phyloP scores from a whole-genome alignment of 1,140 invertebrate species.

The Saccostrea cuccullata region DNA sequence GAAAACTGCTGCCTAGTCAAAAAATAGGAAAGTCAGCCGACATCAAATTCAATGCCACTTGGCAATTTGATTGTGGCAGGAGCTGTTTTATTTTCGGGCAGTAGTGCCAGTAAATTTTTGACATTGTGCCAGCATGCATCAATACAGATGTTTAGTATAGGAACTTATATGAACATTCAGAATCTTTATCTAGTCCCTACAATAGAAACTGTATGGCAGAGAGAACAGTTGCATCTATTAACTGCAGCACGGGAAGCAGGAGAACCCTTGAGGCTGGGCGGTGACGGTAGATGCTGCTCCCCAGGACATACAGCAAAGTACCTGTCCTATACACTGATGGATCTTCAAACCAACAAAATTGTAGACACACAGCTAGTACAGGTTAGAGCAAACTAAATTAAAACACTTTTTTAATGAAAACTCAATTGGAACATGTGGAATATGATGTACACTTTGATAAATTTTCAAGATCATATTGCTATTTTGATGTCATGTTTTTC shows the following conservation, averaged over 20 bases:
- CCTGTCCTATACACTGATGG: slow-evolving; percentile 23
- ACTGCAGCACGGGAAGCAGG: neutral
- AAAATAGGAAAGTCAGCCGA: slow-evolving; percentile 39
- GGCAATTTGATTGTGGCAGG: slow-evolving; percentile 41
- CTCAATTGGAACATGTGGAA: too few species aligned
- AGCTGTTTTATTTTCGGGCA: slow-evolving; percentile 35
- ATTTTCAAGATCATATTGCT: too few species aligned
- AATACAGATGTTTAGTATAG: slow-evolving; percentile 20
- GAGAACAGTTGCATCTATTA: neutral
- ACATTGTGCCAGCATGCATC: slow-evolving; percentile 30
- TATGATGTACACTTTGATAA: too few species aligned
- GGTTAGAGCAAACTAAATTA: neutral
- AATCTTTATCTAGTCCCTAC: slow-evolving; percentile 36
- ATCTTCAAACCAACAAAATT: neutral
- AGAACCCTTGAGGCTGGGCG: slow-evolving; percentile 17
- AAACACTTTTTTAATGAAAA: too few species aligned
- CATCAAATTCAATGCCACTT: slow-evolving; percentile 30
- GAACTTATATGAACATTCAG: slow-evolving; percentile 37
- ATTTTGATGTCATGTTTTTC: too few species aligned
- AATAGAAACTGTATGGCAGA: neutral
- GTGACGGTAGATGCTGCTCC: slow-evolving; percentile 38
- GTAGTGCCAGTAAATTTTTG: slow-evolving; percentile 35
- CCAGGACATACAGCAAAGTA: slow-evolving; percentile 44
- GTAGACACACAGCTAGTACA: slow-evolving; percentile 46
- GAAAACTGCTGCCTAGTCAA: neutral